Percentiles rank a stretch among this genome's conserved stretches.
Evolutionary conservation across 2,113 vertebrate genomes (phyloP).

Genomic region (Pedionomus torquatus): DNA sequence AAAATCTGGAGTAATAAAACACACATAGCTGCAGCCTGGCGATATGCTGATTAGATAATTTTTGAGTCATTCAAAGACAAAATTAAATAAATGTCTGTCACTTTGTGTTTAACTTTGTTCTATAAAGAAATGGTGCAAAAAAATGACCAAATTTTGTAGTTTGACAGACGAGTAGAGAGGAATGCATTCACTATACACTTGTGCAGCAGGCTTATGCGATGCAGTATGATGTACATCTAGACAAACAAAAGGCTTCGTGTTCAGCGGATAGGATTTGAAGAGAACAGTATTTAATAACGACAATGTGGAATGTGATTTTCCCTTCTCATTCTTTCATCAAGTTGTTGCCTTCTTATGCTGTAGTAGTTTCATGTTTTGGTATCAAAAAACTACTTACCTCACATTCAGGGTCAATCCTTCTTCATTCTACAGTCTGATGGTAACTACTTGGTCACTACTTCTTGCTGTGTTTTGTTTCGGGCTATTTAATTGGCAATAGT

Average conservation of each 20-base stretch:
- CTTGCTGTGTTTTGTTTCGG: conserved; percentile 31
- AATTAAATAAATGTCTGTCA: not conserved
- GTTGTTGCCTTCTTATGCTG: not conserved
- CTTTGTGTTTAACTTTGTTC: not conserved
- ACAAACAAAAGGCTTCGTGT: not conserved
- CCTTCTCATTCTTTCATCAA: not conserved
- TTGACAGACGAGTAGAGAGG: not conserved
- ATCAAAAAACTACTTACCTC: not conserved
- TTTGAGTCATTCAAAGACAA: not conserved
- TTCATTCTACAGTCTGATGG: not conserved
- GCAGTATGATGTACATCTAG: not conserved
- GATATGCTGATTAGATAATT: not conserved
- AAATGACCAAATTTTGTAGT: not conserved
- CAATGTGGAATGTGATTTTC: not conserved
- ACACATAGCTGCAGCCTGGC: not conserved
- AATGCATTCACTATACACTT: not conserved
- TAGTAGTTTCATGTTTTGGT: not conserved
- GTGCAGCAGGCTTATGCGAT: rapidly evolving
- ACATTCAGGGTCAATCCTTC: not conserved
- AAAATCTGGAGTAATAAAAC: not conserved
- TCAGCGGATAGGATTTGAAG: not conserved
- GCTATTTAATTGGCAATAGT: conserved; percentile 68
- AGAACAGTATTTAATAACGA: not conserved
- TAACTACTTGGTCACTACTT: not conserved
- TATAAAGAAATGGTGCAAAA: not conserved